Percentiles rank a stretch among this genome's conserved stretches.
These are phyloP conservation scores for Boulengeromyrus knoepffleri DNA, from an alignment of 2,113 vertebrate species.

Conservation along the genomic window DNA sequence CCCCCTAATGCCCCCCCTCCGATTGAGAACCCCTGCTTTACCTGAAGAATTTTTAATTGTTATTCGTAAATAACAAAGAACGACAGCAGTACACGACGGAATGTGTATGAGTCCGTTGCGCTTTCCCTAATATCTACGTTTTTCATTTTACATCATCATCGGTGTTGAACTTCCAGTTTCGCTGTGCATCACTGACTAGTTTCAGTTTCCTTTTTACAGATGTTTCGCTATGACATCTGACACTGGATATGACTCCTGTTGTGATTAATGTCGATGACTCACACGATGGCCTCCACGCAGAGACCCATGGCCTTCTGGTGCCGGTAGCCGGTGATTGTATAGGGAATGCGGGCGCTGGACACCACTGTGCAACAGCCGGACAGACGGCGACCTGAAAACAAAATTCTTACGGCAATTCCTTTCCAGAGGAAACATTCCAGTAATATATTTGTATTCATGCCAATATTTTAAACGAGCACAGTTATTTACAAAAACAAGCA, in stretches of 20 bases:
- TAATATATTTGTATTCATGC: not conserved
- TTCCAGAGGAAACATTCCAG: not conserved
- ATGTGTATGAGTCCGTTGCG: not conserved
- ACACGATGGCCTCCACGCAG: conserved; percentile 35
- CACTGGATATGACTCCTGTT: not conserved
- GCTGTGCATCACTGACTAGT: not conserved
- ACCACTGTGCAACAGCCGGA: conserved; percentile 31
- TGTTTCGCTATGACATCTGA: not conserved
- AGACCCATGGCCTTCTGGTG: conserved; percentile 27
- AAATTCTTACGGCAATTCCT: not conserved
- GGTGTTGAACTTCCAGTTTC: not conserved
- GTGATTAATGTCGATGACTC: not conserved
- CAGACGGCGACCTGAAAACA: conserved; percentile 22
- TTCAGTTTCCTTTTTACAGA: not conserved
- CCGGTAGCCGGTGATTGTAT: conserved; percentile 22
- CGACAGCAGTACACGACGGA: not conserved
- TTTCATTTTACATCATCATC: not conserved
- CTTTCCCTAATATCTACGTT: not conserved
- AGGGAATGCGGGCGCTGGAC: conserved; percentile 16
- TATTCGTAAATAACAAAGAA: not conserved
- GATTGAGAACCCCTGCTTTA: not conserved
- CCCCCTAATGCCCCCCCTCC: not conserved
- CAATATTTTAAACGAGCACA: not conserved
- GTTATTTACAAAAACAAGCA: not conserved
- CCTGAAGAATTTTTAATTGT: not conserved